Conservation (phyloP, 2,113 vertebrate species). For the Sporophila hypoxantha region DNA sequence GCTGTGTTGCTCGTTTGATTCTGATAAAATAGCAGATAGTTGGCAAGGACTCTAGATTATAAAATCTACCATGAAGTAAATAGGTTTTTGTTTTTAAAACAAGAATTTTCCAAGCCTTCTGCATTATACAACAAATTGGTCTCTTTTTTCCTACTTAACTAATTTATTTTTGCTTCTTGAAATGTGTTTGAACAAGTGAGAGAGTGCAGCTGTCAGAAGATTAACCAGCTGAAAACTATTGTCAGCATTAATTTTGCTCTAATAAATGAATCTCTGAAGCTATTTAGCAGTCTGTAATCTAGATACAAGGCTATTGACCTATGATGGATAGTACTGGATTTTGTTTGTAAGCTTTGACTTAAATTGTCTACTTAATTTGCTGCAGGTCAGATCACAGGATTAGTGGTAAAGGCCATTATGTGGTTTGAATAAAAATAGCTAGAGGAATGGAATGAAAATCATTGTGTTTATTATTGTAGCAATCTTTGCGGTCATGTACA, state of each 20-base stretch:
- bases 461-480: conserved; percentile 59
- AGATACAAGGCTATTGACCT: conserved; percentile 70
- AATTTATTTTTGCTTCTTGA: conserved; percentile 73
- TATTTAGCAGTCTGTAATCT: conserved; percentile 75
- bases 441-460: conserved; percentile 58
- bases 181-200: conserved; percentile 74
- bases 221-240: conserved; percentile 79
- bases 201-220: conserved; percentile 75
- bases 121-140: conserved; percentile 46
- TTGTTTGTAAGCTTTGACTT: conserved; percentile 77
- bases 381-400: conserved; percentile 68
- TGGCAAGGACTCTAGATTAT: background rate
- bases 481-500: conserved; percentile 38
- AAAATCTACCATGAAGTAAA: conserved; percentile 9
- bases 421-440: conserved; percentile 64
- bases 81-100: conserved; percentile 10
- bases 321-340: conserved; percentile 70
- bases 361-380: conserved; percentile 73
- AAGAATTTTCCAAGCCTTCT: conserved; percentile 10
- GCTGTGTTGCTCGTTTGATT: background rate
- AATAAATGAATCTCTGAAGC: conserved; percentile 76
- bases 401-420: conserved; percentile 58
- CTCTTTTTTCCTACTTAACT: conserved; percentile 50
- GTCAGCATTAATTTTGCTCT: conserved; percentile 78
- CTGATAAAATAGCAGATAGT: conserved; percentile 1